phyloP scores from a whole-genome alignment of 2,113 vertebrate genomes.

The Stegastes partitus region DNA sequence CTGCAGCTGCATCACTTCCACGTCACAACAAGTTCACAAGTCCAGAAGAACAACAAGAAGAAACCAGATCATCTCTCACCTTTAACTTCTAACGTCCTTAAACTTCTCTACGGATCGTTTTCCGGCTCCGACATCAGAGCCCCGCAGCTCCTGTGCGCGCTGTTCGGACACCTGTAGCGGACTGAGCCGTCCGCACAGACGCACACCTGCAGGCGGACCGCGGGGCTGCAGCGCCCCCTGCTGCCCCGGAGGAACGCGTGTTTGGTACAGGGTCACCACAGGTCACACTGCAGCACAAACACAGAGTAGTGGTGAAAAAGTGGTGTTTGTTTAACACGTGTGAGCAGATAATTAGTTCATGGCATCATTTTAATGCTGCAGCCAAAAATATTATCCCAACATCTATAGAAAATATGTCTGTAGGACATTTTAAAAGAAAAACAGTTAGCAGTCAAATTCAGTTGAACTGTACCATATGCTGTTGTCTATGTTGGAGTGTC shows the following conservation, averaged over 20 bases:
- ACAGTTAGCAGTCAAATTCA: too few relatives aligned
- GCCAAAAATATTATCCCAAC: too few relatives aligned
- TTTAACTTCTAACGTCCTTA: constrained; percentile 8
- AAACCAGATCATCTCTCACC: constrained; percentile 41
- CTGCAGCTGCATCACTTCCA: constrained; percentile 37
- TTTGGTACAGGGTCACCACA: fast-evolving
- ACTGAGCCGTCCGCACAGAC: neutral
- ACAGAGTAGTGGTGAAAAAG: too few relatives aligned
- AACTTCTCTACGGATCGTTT: neutral
- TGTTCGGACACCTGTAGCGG: constrained; percentile 35
- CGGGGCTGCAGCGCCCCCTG: constrained; percentile 42
- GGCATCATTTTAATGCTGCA: too few relatives aligned
- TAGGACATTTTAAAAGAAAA: too few relatives aligned
- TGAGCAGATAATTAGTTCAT: too few relatives aligned
- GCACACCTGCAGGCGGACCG: neutral
- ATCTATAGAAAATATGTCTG: too few relatives aligned
- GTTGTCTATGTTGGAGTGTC: too few relatives aligned
- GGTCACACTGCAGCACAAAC: neutral
- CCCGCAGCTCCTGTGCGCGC: fast-evolving
- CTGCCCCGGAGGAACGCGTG: constrained; percentile 22
- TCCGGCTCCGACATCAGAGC: fast-evolving
- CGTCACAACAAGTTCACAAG: constrained; percentile 43
- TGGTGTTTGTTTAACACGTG: too few relatives aligned
- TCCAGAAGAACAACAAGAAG: neutral
- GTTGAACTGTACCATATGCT: too few relatives aligned